These are phyloP conservation scores for Noctuana brunneofusca DNA, from an alignment of 2,888 invertebrate genomes.

Conservation along the genomic window DNA sequence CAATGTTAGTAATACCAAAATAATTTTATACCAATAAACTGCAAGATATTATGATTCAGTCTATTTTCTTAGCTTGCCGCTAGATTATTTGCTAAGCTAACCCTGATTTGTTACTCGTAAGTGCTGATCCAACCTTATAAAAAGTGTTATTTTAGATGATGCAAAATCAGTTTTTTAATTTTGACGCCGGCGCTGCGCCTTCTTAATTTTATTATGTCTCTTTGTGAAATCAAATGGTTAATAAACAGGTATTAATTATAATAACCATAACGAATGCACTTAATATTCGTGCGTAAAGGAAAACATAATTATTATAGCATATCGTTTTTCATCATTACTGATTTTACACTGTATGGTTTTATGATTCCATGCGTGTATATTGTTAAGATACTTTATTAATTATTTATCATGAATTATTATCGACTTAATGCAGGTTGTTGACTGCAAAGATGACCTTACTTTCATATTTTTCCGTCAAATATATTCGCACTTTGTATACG, in stretches of 20 bases:
- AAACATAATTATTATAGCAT: conserved; percentile 8
- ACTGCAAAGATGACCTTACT: conserved; percentile 11
- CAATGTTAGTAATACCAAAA: too few relatives aligned
- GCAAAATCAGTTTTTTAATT: too few relatives aligned
- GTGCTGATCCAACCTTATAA: too few relatives aligned
- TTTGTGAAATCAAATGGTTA: neutral
- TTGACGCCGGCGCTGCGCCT: too few relatives aligned
- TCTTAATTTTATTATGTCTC: too few relatives aligned
- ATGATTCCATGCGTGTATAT: neutral
- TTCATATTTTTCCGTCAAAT: conserved; percentile 16
- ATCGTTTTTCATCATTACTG: conserved; percentile 25
- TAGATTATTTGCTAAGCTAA: too few relatives aligned
- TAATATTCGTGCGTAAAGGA: neutral
- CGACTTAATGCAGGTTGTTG: neutral
- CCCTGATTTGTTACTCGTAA: too few relatives aligned
- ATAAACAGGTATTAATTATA: neutral
- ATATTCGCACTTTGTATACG: conserved; percentile 3
- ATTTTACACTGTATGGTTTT: conserved; percentile 21
- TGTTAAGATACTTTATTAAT: conserved; percentile 13
- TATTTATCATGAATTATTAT: conserved; percentile 19
- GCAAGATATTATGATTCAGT: too few relatives aligned
- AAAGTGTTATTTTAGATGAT: too few relatives aligned
- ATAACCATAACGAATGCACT: conserved; percentile 22
- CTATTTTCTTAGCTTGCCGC: too few relatives aligned
- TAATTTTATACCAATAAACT: neutral